These are phyloP conservation scores for Lerema accius DNA, from an alignment of 1,140 invertebrate species.

Conservation along the genomic window DNA sequence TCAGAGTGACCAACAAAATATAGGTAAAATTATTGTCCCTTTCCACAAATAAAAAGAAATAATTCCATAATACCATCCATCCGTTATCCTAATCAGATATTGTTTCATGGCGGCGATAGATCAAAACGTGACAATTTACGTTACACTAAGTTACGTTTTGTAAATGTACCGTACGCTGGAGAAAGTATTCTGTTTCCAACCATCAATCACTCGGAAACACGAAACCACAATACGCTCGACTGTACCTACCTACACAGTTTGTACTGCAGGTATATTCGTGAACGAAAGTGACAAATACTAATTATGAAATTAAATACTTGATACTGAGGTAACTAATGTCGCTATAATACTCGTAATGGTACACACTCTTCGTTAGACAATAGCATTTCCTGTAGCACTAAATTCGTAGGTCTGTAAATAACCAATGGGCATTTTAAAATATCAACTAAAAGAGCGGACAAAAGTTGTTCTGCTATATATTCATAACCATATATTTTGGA, in stretches of 20 bases:
- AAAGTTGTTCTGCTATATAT: too few relatives aligned
- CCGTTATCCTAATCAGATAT: conserved; percentile 1
- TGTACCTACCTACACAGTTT: not conserved
- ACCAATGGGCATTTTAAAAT: too few relatives aligned
- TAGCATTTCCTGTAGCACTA: too few relatives aligned
- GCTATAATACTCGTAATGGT: too few relatives aligned
- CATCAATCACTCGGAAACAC: conserved; percentile 1
- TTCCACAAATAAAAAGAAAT: not conserved
- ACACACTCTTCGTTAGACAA: too few relatives aligned
- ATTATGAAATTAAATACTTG: too few relatives aligned
- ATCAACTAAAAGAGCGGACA: too few relatives aligned
- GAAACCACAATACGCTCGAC: conserved; percentile 3
- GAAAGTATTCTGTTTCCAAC: conserved; percentile 2
- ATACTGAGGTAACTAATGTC: too few relatives aligned
- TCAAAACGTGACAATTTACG: conserved; percentile 1
- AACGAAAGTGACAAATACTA: not conserved
- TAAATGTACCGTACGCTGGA: not conserved
- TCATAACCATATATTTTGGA: too few relatives aligned
- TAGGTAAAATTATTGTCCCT: too few relatives aligned
- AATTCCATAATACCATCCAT: not conserved
- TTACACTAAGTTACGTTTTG: conserved; percentile 2
- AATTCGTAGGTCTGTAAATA: too few relatives aligned
- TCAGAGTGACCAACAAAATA: too few relatives aligned
- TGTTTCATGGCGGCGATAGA: not conserved
- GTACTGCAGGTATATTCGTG: not conserved